Evolutionary conservation across 2,888 invertebrate genomes (phyloP).

Genomic region (Polymixis flavicincta): DNA sequence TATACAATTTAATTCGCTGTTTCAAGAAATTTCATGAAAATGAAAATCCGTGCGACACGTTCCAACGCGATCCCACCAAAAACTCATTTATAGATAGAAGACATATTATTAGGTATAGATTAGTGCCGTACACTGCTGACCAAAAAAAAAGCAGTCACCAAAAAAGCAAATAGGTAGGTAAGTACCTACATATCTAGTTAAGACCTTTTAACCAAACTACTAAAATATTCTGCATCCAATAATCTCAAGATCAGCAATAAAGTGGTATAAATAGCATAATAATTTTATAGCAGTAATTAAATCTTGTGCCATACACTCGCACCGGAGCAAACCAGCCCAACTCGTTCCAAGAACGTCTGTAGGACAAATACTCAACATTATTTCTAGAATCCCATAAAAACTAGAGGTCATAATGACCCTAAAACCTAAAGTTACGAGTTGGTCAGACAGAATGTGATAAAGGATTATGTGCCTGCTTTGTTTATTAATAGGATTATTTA

Average conservation of each 20-base stretch:
- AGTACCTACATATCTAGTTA: neutral
- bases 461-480: conserved; percentile 21
- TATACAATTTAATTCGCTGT: too few species aligned
- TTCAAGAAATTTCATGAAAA: too few species aligned
- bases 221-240: conserved; percentile 13
- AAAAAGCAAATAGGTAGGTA: neutral
- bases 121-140: neutral
- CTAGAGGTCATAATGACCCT: conserved; percentile 64
- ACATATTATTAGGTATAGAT: too few species aligned
- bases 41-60: too few species aligned
- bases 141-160: neutral
- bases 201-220: conserved; percentile 4
- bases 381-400: conserved; percentile 71
- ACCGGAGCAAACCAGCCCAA: conserved; percentile 54
- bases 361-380: conserved; percentile 69
- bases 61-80: too few species aligned
- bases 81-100: too few species aligned
- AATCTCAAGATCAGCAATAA: conserved; percentile 34
- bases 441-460: conserved; percentile 32
- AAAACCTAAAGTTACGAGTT: conserved; percentile 49
- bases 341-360: conserved; percentile 73
- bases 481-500: neutral
- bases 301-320: conserved; percentile 42
- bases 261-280: conserved; percentile 29
- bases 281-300: conserved; percentile 55